phyloP scores from a whole-genome alignment of 2,113 vertebrate species.

The Tautogolabrus adspersus region DNA sequence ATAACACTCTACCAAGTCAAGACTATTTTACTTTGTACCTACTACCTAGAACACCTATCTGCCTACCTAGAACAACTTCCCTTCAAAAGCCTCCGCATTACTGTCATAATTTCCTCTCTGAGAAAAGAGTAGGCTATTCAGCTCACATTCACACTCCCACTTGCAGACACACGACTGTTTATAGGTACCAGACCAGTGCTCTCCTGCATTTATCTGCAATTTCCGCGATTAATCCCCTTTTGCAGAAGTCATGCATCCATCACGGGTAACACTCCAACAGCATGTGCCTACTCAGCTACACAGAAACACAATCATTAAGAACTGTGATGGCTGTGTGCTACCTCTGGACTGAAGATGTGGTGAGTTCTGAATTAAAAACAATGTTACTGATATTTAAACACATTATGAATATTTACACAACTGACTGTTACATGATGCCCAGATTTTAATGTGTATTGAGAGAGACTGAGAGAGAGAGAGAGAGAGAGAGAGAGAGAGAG shows the following conservation, averaged over 20 bases:
- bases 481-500: too few species aligned
- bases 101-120: conserved; percentile 66
- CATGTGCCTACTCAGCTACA: conserved; percentile 58
- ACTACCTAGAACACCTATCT: conserved; percentile 40
- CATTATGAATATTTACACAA: conserved; percentile 72
- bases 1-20: conserved; percentile 23
- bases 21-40: conserved; percentile 32
- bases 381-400: conserved; percentile 64
- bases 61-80: conserved; percentile 54
- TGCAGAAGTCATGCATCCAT: conserved; percentile 68
- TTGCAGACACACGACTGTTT: conserved; percentile 60
- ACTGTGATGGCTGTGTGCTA: conserved; percentile 29
- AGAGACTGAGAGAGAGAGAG: neutral
- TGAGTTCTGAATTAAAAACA: conserved; percentile 57
- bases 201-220: conserved; percentile 76
- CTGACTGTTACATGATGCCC: conserved; percentile 62
- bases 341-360: conserved; percentile 37
- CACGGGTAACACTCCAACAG: conserved; percentile 55
- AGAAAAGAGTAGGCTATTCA: conserved; percentile 59
- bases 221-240: conserved; percentile 75
- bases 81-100: conserved; percentile 57
- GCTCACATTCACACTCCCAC: conserved; percentile 56
- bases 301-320: conserved; percentile 46
- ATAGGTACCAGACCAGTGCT: conserved; percentile 69
- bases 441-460: conserved; percentile 35